Base-by-base conservation (phyloP, 2,797 vertebrate genomes). In the Sebastes itinus region DNA sequence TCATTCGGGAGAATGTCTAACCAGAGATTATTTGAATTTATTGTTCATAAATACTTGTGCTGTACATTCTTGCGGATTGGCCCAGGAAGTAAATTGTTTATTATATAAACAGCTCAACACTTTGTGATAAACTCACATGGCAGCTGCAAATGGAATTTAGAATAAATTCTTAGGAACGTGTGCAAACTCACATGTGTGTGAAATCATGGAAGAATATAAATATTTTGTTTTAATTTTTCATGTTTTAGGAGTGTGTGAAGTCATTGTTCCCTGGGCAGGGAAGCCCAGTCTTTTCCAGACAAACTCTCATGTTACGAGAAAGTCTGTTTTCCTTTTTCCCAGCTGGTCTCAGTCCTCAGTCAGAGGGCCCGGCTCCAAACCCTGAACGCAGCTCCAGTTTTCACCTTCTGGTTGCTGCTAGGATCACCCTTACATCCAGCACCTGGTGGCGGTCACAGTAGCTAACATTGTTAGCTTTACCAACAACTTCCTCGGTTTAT, bases 231-330 rank as follows among this genome's bases (percentile, higher is more conserved):
- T 58, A 64, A 70, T 78, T 63, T 75, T 61, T 81, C 86, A 85
- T 90, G 87, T 92, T 91, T 87, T 81, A 84, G 78, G 92, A 92
- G 86, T 67, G n/a, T 55, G 83, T 89, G 78, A 82, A 84, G 82
- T 89, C 79, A 86, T 74, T 85, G 78, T 88, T 86, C 76, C 83
- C 86, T 85, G 63, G 63, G 80, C 62, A 83, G 88, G 87, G 86
- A 85, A 83, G 58, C 82, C 80, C 71, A 2, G 42, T 82, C 77
- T 81, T 94, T 94, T 92, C 90, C 89, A 90, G 89, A 87, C 86
- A 55, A 74, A 77, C 81, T 75, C 75, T 76, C 80, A 4, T 78
- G 32, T 92, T 90, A 89, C 78, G 16, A 81, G 69, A 85, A 86
- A 77, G 66, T 27, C 70, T 71, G 77, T 86, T 87, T 70, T 80